Evolutionary conservation across 2,888 invertebrate genomes (phyloP).

Genomic region (Lumbricus terrestris): DNA sequence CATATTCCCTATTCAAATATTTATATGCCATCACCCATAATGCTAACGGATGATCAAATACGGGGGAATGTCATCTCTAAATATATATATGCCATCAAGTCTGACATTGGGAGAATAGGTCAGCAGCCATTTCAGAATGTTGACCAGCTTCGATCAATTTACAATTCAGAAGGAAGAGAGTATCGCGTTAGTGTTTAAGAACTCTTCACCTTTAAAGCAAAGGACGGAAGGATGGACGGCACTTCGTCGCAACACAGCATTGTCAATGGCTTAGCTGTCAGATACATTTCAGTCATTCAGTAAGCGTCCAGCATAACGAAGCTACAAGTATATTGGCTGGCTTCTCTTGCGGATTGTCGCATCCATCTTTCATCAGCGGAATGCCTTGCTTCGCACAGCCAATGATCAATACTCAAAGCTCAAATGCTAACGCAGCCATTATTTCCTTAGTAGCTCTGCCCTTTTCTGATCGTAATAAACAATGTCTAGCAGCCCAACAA

Average conservation of each 20-base stretch:
- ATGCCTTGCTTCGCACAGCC: background rate
- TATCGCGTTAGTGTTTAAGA: background rate
- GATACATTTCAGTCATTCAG: background rate
- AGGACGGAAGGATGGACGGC: background rate
- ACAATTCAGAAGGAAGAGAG: background rate
- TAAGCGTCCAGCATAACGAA: background rate
- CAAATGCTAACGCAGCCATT: background rate
- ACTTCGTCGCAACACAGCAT: background rate
- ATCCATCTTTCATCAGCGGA: conserved; percentile 3
- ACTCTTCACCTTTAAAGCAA: too few species aligned
- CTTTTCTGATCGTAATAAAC: background rate
- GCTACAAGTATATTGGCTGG: background rate
- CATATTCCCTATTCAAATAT: background rate
- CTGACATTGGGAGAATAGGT: background rate
- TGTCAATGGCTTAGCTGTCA: background rate
- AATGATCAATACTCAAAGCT: background rate
- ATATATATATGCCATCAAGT: background rate
- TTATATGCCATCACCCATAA: conserved; percentile 3
- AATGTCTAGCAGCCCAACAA: background rate
- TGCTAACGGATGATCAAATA: background rate
- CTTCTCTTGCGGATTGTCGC: background rate
- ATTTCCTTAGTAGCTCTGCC: background rate
- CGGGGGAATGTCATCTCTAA: background rate
- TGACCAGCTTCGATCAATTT: conserved; percentile 3
- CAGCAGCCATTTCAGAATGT: background rate